A percentile compares a stretch with the other conserved stretches of the same genome.
Evolutionary conservation across 2,113 vertebrate genomes (phyloP).

Genomic region (Pterocles gutturalis): DNA sequence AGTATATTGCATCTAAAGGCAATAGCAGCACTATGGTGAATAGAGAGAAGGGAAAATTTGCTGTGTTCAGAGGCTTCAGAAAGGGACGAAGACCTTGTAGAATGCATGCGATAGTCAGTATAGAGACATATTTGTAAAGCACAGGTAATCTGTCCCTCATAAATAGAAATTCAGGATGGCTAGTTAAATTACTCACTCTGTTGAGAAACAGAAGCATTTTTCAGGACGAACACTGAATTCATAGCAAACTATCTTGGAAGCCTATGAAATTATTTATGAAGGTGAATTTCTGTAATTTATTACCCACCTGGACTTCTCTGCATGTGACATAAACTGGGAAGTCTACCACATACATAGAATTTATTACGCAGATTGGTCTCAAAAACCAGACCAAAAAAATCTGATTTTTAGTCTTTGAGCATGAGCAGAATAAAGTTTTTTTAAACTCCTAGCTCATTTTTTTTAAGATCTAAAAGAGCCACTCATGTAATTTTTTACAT

Average conservation of each 20-base stretch:
- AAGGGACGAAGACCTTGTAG: not conserved
- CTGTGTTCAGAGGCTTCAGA: not conserved
- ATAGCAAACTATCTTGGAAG: not conserved
- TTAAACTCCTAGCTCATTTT: not conserved
- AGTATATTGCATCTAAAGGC: not conserved
- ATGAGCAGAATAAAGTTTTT: not conserved
- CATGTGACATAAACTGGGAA: not conserved
- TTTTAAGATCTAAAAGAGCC: not conserved
- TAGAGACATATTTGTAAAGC: not conserved
- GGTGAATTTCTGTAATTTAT: not conserved
- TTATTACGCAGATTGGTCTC: not conserved
- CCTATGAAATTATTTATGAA: not conserved
- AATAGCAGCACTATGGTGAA: not conserved
- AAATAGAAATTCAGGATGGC: not conserved
- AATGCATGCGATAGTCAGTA: not conserved
- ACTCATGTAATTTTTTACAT: rapidly evolving
- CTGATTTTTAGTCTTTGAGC: not conserved
- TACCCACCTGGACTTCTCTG: not conserved
- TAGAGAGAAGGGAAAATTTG: not conserved
- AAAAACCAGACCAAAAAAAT: not conserved
- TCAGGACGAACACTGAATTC: not conserved
- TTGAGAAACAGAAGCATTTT: not conserved
- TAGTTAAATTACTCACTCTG: not conserved
- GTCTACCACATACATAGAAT: not conserved
- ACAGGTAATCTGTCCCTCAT: not conserved